Percentiles rank a stretch among this genome's conserved stretches.
Conservation (phyloP, 2,797 vertebrate species). For the Tamandua tetradactyla region DNA sequence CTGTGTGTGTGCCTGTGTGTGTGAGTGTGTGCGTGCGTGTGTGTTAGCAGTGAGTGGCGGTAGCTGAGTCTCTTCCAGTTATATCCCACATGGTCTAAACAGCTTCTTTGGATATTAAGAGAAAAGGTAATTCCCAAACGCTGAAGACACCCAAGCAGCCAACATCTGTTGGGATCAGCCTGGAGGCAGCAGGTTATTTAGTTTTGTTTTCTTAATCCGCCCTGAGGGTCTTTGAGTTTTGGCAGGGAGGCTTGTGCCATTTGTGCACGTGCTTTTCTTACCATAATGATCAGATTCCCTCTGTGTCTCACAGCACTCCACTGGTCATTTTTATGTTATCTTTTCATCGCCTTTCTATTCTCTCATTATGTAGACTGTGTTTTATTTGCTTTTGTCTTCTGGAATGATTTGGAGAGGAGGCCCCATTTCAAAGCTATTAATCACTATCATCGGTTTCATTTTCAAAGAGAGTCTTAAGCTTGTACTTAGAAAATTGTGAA, state of each 20-base stretch:
- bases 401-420: neutral
- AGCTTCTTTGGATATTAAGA: neutral
- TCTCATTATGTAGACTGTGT: neutral
- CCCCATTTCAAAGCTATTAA: constrained; percentile 5
- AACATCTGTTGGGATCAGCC: neutral
- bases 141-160: neutral
- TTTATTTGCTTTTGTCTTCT: constrained; percentile 17
- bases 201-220: neutral
- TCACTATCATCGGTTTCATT: constrained; percentile 44
- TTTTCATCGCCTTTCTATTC: neutral
- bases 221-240: neutral
- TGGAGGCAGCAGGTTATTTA: neutral
- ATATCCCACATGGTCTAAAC: neutral
- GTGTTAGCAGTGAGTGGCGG: neutral
- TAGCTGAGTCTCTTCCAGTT: neutral
- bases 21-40: no score
- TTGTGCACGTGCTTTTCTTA: neutral
- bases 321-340: neutral
- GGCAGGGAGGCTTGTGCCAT: no score
- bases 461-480: constrained; percentile 13
- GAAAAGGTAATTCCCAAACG: neutral
- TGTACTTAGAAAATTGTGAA: neutral
- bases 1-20: neutral
- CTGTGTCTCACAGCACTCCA: no score
- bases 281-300: neutral